Base-by-base conservation (phyloP, 2,888 invertebrate genomes). In the Dolichomitus sp. region DNA sequence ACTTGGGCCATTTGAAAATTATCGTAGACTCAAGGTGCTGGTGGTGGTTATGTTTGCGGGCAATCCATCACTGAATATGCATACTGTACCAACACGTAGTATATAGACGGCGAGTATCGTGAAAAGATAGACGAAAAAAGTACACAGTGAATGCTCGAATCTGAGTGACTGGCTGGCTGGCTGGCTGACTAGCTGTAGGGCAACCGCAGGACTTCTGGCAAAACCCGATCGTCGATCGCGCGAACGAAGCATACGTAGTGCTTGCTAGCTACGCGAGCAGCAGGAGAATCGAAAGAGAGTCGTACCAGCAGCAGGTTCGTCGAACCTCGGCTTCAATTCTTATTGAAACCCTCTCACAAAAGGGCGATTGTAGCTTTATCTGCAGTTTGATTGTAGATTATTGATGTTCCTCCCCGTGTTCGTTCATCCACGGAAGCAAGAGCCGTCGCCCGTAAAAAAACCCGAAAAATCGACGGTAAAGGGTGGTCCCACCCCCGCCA, bases 361-460 rank as follows among this genome's bases (percentile, higher is more conserved):
- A 90, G 91, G 86, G 87, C 91, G 91, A 92, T 91, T 91, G 90
- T 92, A 93, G 92, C 92, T 92, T 92, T 92, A 93, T 91, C 92
- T 93, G 92, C 91, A 92, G 92, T 92, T 93, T 93, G 93, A 93
- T 93, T 93, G 93, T 93, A 93, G 93, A 93, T 93, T 93, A 93
- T 93, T 93, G 93, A 93, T 93, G 93, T 93, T 92, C 91, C 91
- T 90, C 90, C 90, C 89, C 90, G 91, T 91, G 92, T 91, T 91
- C 91, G 92, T 89, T 90, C 90, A 90, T 92, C 90, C 91, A 89
- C 89, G 89, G 88, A 81, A 88, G 87, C 85, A 85, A 83, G 85
- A 85, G 75, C 81, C 84, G 84, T 91, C 91, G 91, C 92, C 91
- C 92, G 90, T 91, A 83, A 84, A 86, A 90, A 92, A 92, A 90